Evolutionary conservation across 2,113 vertebrate genomes (phyloP), one percentile per base, ranked within the genome.

Genomic region (Oplegnathus fasciatus): DNA sequence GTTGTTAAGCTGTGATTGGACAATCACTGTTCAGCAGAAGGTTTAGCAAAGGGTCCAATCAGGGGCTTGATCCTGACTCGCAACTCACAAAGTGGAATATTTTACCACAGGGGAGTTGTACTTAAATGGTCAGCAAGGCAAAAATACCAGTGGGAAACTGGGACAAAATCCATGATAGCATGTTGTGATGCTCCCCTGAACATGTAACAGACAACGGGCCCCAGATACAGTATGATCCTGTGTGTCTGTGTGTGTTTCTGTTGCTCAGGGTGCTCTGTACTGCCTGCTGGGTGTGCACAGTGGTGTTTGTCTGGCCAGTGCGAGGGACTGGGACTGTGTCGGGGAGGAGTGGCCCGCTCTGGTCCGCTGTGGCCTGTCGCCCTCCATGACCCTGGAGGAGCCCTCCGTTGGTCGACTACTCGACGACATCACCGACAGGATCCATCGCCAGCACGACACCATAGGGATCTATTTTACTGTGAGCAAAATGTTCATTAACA

Each of bases 261-360:
- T 40, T 42, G 15, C 26, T 44, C 84, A 99, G 98, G 98, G 98
- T 82, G 98, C 98, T 82, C 96, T 99, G 90, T 99, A 99, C 93
- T 99, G 98, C 92, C 96, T 99, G 42, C 96, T 99, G 92, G 97
- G 96, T 67, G 96, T 96, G 81, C 96, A 98, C 58, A 96, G 96
- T 37, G 96, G 96, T 20, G 94, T 97, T 2, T 97, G 96, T 64
- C 90, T 97, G 91, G 97, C 97, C 80, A 98, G 97, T 72, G 93
- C 96, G 44, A 97, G 98, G 3, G 98, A 99, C 18, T 99, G 98
- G 98, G 97, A 99, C 34, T 98, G 97, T 44, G 97, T 98, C 42
- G 97, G 97, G 20, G 96, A 97, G 92, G 97, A 98, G 0, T 99
- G 98, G 98, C 97, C 98, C 1, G 96, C 98, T 30, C 95, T 99